Evolutionary conservation across 2,888 invertebrate genomes (phyloP), one percentile per base, ranked within the genome.

Genomic region (Iphiclides podalirius): DNA sequence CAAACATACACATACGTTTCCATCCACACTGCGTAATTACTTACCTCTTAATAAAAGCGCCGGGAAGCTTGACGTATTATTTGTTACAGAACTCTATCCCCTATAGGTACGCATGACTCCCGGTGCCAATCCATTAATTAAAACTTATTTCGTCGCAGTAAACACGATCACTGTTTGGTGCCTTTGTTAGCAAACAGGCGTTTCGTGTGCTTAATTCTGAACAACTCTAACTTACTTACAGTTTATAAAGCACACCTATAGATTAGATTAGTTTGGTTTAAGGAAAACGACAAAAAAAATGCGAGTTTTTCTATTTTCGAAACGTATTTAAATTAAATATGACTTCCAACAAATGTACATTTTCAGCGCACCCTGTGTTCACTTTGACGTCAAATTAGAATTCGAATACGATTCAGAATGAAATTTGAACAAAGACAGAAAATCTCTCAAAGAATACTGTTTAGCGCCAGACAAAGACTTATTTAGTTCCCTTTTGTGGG

Each of bases 91-190:
- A 70, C 70, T 66, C 67, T 69, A 67, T 73, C 73, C 79, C 75
- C 60, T 61, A 69, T 67, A 71, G 69, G 66, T 70, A 78, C 72
- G 75, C 78, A 69, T 76, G 79, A 82, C 84, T 80, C 85, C 63
- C 77, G 82, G 79, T 81, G 75, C 79, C 83, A 75, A 87, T 88
- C 84, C 88, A 87, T 88, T 88, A 88, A 88, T 88, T 88, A 87
- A 86, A 88, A 88, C 79, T 87, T 87, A 82, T 85, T 84, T 84
- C 77, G 84, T 78, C 70, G 66, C 75, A 65, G 69, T 72, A 73
- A 73, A 76, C 75, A 76, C 67, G 70, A 80, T 77, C 61, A 55
- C 59, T 61, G 46, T 52, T 43, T 52, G 46, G 51, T 47, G 42
- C 46, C 68, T 66, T 69, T 70, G 70, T 69, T 53, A 65, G 70